Evolutionary conservation across 37 sponge, comb jelly and placozoan genomes (phyloP), one percentile per base, ranked within the genome.

Genomic region (Aplysina aerophoba): DNA sequence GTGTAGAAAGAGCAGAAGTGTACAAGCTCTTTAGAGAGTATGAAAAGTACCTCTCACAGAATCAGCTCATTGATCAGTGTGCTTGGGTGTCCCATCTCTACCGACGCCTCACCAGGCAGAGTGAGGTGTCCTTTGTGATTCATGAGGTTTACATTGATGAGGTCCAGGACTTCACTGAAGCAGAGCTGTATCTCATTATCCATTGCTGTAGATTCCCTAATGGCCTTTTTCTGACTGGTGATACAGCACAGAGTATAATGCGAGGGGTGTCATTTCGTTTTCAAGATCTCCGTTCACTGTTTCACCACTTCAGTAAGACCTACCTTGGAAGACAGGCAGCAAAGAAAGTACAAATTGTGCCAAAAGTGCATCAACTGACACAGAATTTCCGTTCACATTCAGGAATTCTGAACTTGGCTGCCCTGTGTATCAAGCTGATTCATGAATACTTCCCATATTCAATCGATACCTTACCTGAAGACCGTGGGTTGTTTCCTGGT

Each of bases 241-340:
- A 94, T 55, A 91, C 91, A 27, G 95, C 95, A 2, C 95, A 95
- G 67, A 88, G 91, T 64, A 92, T 95, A 14, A 95, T 95, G 95
- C 65, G 89, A 44, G 95, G 95, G 16, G 85, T 95, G 6, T 78
- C 90, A 3, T 95, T 95, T 63, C 78, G 95, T 44, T 95, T 95
- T 40, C 50, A 56, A 34, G 95, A 95, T 54, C 65, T 95, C 1
- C 40, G 84, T 31, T 81, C 87, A 0, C 63, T 92, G 13, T 95
- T 95, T 59, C 83, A 92, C 67, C 77, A 85, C 74, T 54, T 40
- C 21, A 73, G 86, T 39, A 55, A 75, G 25, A 14, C 78, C 78
- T 75, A 75, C 53, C 22, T 38, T 30, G n/a, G 6, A 19, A 24
- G 39, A 14, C 8, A 59, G 25, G 55, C 36, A 0, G 57, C 84